Evolutionary conservation across 2,113 vertebrate species (phyloP), one percentile per base, ranked within the genome.

Genomic region (Vulpes lagopus): DNA sequence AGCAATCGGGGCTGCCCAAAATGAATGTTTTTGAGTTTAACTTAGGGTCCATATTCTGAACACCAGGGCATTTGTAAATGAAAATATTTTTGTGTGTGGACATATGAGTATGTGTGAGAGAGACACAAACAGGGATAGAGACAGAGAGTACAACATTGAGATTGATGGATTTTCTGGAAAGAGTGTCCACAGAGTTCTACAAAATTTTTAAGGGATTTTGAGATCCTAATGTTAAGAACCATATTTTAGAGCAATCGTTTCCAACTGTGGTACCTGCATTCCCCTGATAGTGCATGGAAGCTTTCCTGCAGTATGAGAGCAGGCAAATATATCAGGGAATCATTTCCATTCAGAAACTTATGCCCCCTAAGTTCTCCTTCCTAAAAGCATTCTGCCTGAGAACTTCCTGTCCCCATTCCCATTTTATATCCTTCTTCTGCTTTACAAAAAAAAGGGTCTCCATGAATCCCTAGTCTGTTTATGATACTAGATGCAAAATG

Each of bases 1-100:
- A 43, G 43, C 43, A 43, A 43, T 6, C 5, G 6, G 43, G 43
- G 43, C 43, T 43, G 43, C 43, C 43, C 6, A 89, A 95, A 95
- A 80, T 27, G 17, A 93, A 20, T 12, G 5, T 53, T 78, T 92
- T 57, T 86, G 57, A 92, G 35, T 51, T 93, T 91, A 91, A 95
- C 55, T 65, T 94, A 35, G 49, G 27, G 7, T 84, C 22, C 27
- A 19, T 53, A 81, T 89, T 60, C 91, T 43, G 67, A 93, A 43
- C 14, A 80, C 27, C 4, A 14, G 11, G 25, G 25, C 32, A 71
- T 81, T 25, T 64, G 9, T 30, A 25, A 82, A 89, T 60, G 43
- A 74, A 91, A 87, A 67, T 62, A 9, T 43, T 38, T 84, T 17
- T 60, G 16, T 69, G 17, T 0, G 0, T 19, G 12, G 15, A 0